phyloP scores from a whole-genome alignment of 2,888 invertebrate genomes.

The Automeris io region DNA sequence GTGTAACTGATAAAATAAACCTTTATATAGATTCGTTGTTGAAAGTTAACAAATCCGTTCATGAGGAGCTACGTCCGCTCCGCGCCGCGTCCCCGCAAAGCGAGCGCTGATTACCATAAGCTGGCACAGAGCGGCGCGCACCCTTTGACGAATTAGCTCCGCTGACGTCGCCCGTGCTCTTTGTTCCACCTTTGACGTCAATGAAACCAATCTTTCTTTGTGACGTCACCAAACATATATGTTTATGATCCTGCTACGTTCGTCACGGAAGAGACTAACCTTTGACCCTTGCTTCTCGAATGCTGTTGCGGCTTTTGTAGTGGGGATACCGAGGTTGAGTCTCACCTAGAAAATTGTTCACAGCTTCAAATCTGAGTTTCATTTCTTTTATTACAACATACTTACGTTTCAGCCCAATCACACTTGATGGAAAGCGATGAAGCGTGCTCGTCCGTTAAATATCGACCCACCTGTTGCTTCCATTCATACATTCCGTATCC shows the following conservation, averaged over 20 bases:
- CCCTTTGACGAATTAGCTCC: conserved; percentile 73
- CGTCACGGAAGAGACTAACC: neutral
- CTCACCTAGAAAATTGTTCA: too few relatives aligned
- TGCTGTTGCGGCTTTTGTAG: too few relatives aligned
- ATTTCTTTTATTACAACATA: too few relatives aligned
- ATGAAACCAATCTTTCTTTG: conserved; percentile 16
- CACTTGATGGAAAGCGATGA: too few relatives aligned
- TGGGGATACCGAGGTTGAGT: too few relatives aligned
- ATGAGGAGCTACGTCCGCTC: conserved; percentile 37
- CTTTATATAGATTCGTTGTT: neutral
- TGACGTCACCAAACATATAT: conserved; percentile 1
- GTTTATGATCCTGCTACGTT: neutral
- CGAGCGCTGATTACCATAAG: conserved; percentile 68
- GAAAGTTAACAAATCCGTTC: conserved; percentile 39
- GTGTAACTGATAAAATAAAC: neutral
- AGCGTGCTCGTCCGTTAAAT: too few relatives aligned
- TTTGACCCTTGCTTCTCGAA: too few relatives aligned
- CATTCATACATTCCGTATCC: too few relatives aligned
- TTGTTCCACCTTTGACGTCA: conserved; percentile 21
- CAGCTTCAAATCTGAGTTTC: too few relatives aligned
- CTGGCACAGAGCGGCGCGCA: conserved; percentile 59
- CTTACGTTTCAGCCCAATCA: too few relatives aligned
- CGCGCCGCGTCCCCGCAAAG: conserved; percentile 26
- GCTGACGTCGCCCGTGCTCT: conserved; percentile 39
- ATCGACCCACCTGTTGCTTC: too few relatives aligned